A percentile compares a stretch with the other conserved stretches of the same genome.
These are phyloP conservation scores for Drosophila bipectinata DNA, from an alignment of 1,140 invertebrate genomes.

Conservation along the genomic window DNA sequence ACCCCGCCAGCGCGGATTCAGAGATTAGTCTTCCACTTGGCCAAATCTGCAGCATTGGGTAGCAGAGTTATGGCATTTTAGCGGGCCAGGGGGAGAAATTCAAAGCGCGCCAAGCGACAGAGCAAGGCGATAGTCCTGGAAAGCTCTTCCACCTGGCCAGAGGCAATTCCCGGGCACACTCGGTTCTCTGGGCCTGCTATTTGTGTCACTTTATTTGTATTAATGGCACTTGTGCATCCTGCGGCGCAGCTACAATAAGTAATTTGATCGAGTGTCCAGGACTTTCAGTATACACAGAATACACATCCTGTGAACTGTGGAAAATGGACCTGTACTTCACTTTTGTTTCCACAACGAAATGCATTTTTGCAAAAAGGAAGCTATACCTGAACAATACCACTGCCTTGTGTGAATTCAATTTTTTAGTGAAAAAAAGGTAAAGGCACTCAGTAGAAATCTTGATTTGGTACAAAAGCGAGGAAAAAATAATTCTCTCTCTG, in stretches of 20 bases:
- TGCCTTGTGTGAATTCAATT: conserved; percentile 53
- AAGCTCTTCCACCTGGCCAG: conserved; percentile 54
- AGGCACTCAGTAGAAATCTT: conserved; percentile 11
- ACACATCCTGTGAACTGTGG: too few species aligned
- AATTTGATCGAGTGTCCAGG: conserved; percentile 71
- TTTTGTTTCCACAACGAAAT: neutral
- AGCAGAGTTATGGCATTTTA: conserved; percentile 64
- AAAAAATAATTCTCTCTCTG: conserved; percentile 1
- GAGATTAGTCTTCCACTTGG: conserved; percentile 81
- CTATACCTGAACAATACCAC: neutral
- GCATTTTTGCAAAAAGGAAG: conserved; percentile 11
- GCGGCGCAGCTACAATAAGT: conserved; percentile 74
- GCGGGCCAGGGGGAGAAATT: neutral
- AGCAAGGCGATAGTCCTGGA: conserved; percentile 31
- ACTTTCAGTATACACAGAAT: neutral
- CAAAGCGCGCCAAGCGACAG: conserved; percentile 34
- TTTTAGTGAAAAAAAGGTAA: conserved; percentile 41
- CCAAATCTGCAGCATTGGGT: conserved; percentile 69
- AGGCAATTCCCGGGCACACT: conserved; percentile 25
- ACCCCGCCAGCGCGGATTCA: conserved; percentile 54
- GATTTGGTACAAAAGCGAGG: neutral
- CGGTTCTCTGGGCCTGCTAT: conserved; percentile 35
- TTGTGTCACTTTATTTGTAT: conserved; percentile 79
- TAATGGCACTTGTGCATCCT: conserved; percentile 77
- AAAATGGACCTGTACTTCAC: too few species aligned